phyloP scores from a whole-genome alignment of 2,113 vertebrate genomes.

The Gymnocephalus cernua region DNA sequence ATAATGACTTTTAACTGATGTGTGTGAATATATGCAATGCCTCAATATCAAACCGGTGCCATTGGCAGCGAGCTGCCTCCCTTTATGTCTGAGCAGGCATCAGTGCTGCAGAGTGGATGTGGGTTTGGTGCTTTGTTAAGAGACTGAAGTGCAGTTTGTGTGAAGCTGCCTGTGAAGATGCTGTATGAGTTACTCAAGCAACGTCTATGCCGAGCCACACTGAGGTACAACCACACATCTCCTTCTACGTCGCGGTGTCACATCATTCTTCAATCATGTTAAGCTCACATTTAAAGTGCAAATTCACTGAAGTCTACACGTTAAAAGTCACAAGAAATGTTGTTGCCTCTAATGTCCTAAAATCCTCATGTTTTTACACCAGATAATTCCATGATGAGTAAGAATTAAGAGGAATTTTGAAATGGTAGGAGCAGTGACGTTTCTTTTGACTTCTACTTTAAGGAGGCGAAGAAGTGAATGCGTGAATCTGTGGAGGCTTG shows the following conservation, averaged over 20 bases:
- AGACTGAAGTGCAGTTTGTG: constrained; percentile 33
- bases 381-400: background rate
- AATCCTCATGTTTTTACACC: background rate
- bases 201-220: background rate
- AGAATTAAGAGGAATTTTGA: background rate
- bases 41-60: constrained; percentile 59
- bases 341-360: background rate
- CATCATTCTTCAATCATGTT: background rate
- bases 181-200: constrained; percentile 12
- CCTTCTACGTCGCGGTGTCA: background rate
- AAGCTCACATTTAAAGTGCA: background rate
- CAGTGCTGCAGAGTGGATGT: constrained; percentile 31
- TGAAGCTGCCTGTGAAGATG: constrained; percentile 26
- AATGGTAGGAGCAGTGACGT: background rate
- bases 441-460: constrained; percentile 4
- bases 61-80: constrained; percentile 44
- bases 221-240: background rate
- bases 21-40: constrained; percentile 66
- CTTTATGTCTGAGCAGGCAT: constrained; percentile 40
- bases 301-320: background rate
- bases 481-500: background rate
- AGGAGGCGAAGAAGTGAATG: background rate
- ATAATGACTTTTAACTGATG: constrained; percentile 79
- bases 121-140: constrained; percentile 35
- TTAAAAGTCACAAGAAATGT: background rate